A percentile compares a stretch with the other conserved stretches of the same genome.
Conservation (phyloP, 1,140 invertebrate species). For the Ephestia elutella region DNA sequence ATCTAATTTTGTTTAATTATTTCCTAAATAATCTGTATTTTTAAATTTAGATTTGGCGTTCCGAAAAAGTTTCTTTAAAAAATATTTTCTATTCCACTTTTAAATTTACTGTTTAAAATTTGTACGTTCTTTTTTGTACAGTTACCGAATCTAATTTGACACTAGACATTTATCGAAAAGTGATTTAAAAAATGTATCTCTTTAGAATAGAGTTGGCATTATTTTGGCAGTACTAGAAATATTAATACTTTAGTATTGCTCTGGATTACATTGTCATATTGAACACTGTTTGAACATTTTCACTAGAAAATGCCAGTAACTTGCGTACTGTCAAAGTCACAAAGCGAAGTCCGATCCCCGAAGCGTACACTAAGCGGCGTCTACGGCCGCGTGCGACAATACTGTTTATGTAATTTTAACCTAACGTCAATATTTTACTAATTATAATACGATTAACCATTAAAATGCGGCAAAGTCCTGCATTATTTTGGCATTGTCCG, state of each 20-base stretch:
- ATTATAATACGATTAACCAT: slow-evolving; percentile 68
- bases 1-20: slow-evolving; percentile 59
- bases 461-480: slow-evolving; percentile 51
- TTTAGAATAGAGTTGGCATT: slow-evolving; percentile 71
- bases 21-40: slow-evolving; percentile 69
- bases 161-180: slow-evolving; percentile 68
- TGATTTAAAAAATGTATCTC: slow-evolving; percentile 60
- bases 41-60: slow-evolving; percentile 70
- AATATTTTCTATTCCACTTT: slow-evolving; percentile 64
- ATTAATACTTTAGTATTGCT: slow-evolving; percentile 74
- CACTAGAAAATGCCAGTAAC: slow-evolving; percentile 36
- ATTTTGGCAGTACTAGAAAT: slow-evolving; percentile 72
- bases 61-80: slow-evolving; percentile 71
- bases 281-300: slow-evolving; percentile 62
- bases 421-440: slow-evolving; percentile 72
- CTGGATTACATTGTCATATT: slow-evolving; percentile 72
- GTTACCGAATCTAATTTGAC: slow-evolving; percentile 73
- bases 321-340: slow-evolving; percentile 28
- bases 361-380: slow-evolving; percentile 50
- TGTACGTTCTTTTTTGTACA: slow-evolving; percentile 72
- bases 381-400: slow-evolving; percentile 53
- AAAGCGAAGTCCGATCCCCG: slow-evolving; percentile 48
- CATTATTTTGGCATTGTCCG: slow-evolving; percentile 65
- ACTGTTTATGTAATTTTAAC: slow-evolving; percentile 65
- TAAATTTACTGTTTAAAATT: slow-evolving; percentile 71